phyloP scores from a whole-genome alignment of 30 jellyfish, hydroid and myxozoan genomes.

The Aurelia sp. region DNA sequence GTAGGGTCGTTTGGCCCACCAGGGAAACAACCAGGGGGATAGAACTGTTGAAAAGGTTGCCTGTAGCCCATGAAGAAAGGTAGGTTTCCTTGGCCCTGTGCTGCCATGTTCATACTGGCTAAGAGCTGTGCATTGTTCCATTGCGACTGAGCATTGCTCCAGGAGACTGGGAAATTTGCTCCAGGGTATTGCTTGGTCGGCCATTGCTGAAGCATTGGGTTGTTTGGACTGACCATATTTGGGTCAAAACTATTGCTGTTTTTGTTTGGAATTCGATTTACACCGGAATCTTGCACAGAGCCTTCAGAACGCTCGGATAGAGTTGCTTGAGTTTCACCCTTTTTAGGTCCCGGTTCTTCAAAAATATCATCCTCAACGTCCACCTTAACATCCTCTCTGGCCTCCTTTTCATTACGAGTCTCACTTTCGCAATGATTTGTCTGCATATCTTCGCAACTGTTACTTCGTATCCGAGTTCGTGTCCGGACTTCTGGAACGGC shows the following conservation, averaged over 20 bases:
- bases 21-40: constrained; percentile 52
- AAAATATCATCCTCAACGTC: constrained; percentile 56
- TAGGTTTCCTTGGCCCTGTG: constrained; percentile 57
- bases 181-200: constrained; percentile 41
- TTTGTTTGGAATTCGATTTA: background rate
- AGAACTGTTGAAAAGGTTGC: constrained; percentile 67
- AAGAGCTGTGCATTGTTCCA: constrained; percentile 71
- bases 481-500: constrained; percentile 78
- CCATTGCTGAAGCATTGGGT: constrained; percentile 46
- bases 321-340: constrained; percentile 8
- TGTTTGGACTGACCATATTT: constrained; percentile 48
- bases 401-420: constrained; percentile 21
- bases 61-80: constrained; percentile 78
- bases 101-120: constrained; percentile 40
- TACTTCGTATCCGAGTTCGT: constrained; percentile 80
- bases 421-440: constrained; percentile 53
- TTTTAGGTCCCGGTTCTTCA: constrained; percentile 21
- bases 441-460: constrained; percentile 88
- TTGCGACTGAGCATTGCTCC: constrained; percentile 44
- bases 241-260: constrained; percentile 8
- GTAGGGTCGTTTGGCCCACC: constrained; percentile 44
- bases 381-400: constrained; percentile 21
- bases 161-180: constrained; percentile 35
- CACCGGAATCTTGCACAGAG: background rate
- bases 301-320: background rate